Conservation (phyloP, 2,797 vertebrate species). For the Anisognathus igniventris region DNA sequence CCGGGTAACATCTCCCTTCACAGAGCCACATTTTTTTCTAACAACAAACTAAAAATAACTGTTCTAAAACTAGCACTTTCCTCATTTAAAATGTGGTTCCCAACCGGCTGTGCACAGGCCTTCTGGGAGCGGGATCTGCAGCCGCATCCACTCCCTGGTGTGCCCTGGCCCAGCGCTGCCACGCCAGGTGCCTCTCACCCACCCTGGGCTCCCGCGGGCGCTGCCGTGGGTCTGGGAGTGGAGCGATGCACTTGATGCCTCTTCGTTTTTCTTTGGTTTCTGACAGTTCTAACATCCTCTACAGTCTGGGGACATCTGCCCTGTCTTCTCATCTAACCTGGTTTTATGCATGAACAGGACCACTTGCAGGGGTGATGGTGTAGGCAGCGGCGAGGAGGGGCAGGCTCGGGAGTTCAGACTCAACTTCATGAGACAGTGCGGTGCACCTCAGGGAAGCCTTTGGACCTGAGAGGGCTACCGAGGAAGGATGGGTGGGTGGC, state of each 20-base stretch:
- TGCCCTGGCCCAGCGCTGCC: background rate
- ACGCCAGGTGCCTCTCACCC: background rate
- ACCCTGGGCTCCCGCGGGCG: background rate
- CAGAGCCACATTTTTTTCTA: background rate
- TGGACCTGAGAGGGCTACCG: background rate
- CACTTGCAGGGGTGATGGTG: background rate
- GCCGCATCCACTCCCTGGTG: background rate
- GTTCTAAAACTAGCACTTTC: slow-evolving; percentile 44
- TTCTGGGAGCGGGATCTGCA: background rate
- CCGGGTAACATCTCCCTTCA: background rate
- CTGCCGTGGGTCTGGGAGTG: background rate
- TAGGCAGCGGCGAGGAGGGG: background rate
- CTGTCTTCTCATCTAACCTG: background rate
- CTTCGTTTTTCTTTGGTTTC: background rate
- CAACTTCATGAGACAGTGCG: background rate
- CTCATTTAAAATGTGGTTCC: slow-evolving; percentile 27
- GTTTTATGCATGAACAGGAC: background rate
- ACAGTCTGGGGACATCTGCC: background rate
- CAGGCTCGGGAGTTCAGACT: background rate
- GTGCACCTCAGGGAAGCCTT: background rate
- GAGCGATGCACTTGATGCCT: background rate
- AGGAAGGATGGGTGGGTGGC: background rate
- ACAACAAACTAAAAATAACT: slow-evolving; percentile 50
- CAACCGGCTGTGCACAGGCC: slow-evolving; percentile 4
- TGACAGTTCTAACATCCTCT: background rate